Evolutionary conservation across 2,797 vertebrate species (phyloP), one percentile per base, ranked within the genome.

Genomic region (Paramormyrops hopkinsi): DNA sequence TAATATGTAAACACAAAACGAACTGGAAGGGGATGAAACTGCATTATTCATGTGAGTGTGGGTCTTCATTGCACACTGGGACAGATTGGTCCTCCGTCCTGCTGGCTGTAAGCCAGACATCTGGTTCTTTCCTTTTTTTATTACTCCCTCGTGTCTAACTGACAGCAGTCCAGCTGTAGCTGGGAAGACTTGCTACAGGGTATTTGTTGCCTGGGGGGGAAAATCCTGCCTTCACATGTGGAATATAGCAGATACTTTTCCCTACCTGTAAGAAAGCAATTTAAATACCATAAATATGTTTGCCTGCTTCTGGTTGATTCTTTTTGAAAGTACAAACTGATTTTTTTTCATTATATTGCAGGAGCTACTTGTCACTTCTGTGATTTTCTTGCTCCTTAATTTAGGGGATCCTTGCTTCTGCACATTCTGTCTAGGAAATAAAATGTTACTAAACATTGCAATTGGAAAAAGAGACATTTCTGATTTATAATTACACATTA

Each of bases 31-130:
- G 89, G 88, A 90, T 53, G 84, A 91, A 90, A 44, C 76, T 89
- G 69, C 89, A 91, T 92, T 93, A 92, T 92, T 92, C 91, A 92
- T 92, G 88, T 88, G 79, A 88, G 82, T 83, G 19, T 44, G 0
- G 73, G 86, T 87, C 50, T 6, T 89, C 48, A 59, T 46, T 19
- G 14, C 29, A 88, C 76, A 62, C 89, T 22, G 11, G 87, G 79
- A 87, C 89, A 91, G 90, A 91, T 88, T 88, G 88, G 91, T 91
- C 69, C 90, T 91, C 87, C 88, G 37, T 90, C 65, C 87, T 51
- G 50, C 87, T 89, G 88, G 88, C 89, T 86, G 59, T 5, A 46
- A 91, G 89, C 90, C 91, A 90, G 88, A 53, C 87, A 88, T 25
- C 65, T 65, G 76, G 56, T 88, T 88, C 73, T 22, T 51, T 84